A percentile compares a stretch with the other conserved stretches of the same genome.
phyloP scores from a whole-genome alignment of 2,113 vertebrate genomes.

The Centropus bengalensis region DNA sequence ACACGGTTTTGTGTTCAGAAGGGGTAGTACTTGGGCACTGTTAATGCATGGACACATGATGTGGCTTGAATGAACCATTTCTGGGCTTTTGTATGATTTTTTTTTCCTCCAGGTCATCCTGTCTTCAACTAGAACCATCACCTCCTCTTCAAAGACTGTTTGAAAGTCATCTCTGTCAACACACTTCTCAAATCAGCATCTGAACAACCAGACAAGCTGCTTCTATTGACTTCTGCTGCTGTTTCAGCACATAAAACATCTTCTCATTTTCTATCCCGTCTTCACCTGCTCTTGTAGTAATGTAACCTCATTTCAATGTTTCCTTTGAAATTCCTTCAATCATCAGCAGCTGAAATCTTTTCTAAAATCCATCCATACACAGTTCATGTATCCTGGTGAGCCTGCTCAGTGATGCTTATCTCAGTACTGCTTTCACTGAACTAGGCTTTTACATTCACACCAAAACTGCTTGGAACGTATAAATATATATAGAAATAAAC shows the following conservation, averaged over 20 bases:
- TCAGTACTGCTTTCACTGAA: background rate
- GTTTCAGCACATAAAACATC: conserved; percentile 56
- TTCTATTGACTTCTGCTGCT: conserved; percentile 59
- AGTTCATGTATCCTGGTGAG: conserved; percentile 46
- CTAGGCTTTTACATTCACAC: conserved; percentile 34
- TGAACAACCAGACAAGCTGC: conserved; percentile 50
- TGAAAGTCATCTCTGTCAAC: conserved; percentile 58
- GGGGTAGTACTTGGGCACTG: background rate
- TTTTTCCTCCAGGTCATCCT: background rate
- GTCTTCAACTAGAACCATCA: conserved; percentile 6
- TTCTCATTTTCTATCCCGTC: conserved; percentile 5
- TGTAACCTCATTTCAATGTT: conserved; percentile 35
- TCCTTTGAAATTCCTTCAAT: conserved; percentile 60
- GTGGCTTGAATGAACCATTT: background rate
- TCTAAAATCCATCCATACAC: conserved; percentile 35
- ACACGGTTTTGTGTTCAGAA: background rate
- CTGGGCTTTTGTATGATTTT: background rate
- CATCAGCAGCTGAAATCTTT: conserved; percentile 49
- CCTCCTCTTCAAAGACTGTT: conserved; percentile 49
- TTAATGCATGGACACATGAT: background rate
- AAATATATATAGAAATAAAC: background rate
- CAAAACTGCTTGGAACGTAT: conserved; percentile 20
- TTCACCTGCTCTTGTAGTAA: conserved; percentile 43
- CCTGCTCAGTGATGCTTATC: conserved; percentile 48
- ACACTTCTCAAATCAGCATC: conserved; percentile 49